Base-by-base conservation (phyloP, 1,140 invertebrate genomes). In the Trichogramma pretiosum region DNA sequence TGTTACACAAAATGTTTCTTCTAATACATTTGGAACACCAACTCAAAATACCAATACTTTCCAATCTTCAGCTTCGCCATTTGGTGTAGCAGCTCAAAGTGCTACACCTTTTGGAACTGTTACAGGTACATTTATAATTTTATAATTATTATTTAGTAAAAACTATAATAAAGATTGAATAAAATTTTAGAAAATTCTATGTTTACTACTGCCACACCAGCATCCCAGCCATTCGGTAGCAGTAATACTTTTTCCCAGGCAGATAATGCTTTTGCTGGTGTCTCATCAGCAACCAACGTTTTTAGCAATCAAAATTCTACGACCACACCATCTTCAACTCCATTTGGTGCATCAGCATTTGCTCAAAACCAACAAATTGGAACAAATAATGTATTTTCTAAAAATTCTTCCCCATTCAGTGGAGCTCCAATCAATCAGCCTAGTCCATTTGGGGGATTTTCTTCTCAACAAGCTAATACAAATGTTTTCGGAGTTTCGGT, bases 21-120 rank as follows among this genome's bases (percentile, higher is more conserved):
- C 33, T 21, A 43, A 50, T 48, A 10, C 50, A 13, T 55, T 64
- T 50, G 54, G 53, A 21, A 8, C 32, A 8, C 40, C 39, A 18
- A 9, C 23, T n/a, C n/a, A n/a, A 39, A 14, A 49, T 28, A 2
- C 19, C 14, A 8, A 51, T 5, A 17, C 34, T 32, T 57, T 59
- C 26, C 50, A 46, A 16, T 35, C 54, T 4, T 28, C 34, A 16
- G 34, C 43, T 9, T 9, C 50, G 1, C 36, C 14, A 14, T 51
- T 50, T 30, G 32, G 28, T 37, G 41, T 23, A 11, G 19, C 53
- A 16, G 26, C 22, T 22, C 10, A 32, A 2, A 48, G 41, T 26
- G 41, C 21, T 26, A 16, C 36, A 23, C 46, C 55, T 18, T 59
- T 59, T 39, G 46, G 39, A 23, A 10, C 43, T 18, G 16, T 46